phyloP scores from a whole-genome alignment of 2,888 invertebrate genomes.

The Tenthredo notha region DNA sequence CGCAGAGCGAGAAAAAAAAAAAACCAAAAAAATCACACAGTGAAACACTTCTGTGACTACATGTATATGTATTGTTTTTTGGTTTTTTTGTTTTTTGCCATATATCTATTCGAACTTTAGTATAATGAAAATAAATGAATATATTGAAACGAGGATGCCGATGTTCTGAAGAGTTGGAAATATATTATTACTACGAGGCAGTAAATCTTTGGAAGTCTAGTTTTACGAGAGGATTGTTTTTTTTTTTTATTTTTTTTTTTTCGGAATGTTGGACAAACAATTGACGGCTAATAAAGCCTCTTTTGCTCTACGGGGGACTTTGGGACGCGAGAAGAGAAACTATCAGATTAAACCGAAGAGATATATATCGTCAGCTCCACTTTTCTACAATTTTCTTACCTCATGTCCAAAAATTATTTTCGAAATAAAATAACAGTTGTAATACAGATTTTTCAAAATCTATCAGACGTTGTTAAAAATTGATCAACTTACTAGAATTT shows the following conservation, averaged over 20 bases:
- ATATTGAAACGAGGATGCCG: neutral
- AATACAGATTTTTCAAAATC: neutral
- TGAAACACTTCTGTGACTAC: neutral
- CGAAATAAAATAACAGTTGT: neutral
- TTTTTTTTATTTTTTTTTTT: constrained; percentile 47
- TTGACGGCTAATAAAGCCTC: constrained; percentile 77
- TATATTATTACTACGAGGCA: neutral
- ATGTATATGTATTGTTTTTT: neutral
- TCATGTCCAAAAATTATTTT: neutral
- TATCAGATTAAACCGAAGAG: neutral
- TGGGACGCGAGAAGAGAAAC: constrained; percentile 67
- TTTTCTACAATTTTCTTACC: neutral
- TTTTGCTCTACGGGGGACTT: constrained; percentile 74
- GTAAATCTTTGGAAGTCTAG: constrained; percentile 5
- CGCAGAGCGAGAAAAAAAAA: neutral
- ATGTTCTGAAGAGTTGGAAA: neutral
- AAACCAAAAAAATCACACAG: neutral
- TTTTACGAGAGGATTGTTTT: constrained; percentile 24
- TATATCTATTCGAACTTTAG: neutral
- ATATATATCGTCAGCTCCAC: neutral
- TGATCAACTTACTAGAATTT: neutral
- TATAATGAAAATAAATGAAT: neutral
- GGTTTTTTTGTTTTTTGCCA: neutral
- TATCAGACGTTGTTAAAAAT: neutral
- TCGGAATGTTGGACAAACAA: constrained; percentile 78